Conservation (phyloP, 2,888 invertebrate species). For the Aphrophora alni region DNA sequence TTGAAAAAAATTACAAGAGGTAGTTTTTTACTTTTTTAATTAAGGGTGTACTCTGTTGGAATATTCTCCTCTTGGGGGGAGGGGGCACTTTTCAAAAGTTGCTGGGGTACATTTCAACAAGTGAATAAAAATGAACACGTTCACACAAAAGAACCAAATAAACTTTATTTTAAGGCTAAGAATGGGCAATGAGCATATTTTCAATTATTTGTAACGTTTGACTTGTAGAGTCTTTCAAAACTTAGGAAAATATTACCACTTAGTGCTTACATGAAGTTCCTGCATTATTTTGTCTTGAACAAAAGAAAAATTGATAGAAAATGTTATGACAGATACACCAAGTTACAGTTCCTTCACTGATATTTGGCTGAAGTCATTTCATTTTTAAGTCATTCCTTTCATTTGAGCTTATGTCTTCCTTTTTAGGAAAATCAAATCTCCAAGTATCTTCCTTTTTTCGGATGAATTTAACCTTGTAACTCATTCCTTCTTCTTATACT, state of each 20-base stretch:
- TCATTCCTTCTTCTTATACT: slow-evolving; percentile 11
- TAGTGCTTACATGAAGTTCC: neutral
- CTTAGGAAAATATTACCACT: neutral
- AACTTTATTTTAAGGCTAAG: neutral
- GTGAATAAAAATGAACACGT: neutral
- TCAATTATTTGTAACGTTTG: too few species aligned
- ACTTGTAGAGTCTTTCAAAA: too few species aligned
- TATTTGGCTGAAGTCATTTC: slow-evolving; percentile 25
- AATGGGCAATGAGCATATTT: neutral
- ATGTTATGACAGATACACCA: slow-evolving; percentile 20
- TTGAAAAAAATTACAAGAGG: neutral
- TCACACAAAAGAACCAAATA: neutral
- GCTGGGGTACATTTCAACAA: neutral
- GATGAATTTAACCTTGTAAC: slow-evolving; percentile 19
- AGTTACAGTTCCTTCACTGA: slow-evolving; percentile 26
- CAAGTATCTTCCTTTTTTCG: slow-evolving; percentile 24
- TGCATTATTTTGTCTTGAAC: slow-evolving; percentile 22
- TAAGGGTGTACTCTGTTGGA: neutral
- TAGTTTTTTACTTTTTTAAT: neutral
- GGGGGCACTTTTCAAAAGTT: neutral
- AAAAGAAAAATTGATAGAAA: slow-evolving; percentile 24
- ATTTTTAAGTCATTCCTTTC: slow-evolving; percentile 24
- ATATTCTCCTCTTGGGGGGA: neutral
- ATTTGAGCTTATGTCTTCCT: neutral
- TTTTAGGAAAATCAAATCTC: slow-evolving; percentile 31